Base-by-base conservation (phyloP, 2,113 vertebrate genomes). In the Poicephalus gulielmi region DNA sequence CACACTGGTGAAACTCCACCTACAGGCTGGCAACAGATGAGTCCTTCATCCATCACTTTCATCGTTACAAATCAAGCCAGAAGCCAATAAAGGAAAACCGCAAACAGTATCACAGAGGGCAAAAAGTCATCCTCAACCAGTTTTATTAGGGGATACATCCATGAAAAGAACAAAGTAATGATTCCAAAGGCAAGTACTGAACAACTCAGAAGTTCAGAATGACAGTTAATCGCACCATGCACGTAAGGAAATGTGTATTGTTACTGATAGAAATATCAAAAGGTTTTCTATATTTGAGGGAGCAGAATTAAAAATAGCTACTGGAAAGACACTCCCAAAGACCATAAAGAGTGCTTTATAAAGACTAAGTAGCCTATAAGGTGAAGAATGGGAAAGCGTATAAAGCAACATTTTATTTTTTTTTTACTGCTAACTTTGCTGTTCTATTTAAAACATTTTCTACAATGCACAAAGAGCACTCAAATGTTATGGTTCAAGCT, bases 361-460 rank as follows among this genome's bases (percentile, higher is more conserved):
- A 66, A 59, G 18, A 55, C 0, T 39, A 86, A 67, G 28, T 41
- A 76, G 18, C 8, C 13, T 69, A 11, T 39, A 83, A 67, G 28
- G 49, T 16, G 7, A 57, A 71, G 33, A 89, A 64, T 12, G 1
- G 13, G 6, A 60, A 83, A 84, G 2, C 0, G 0, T 20, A 43
- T 11, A 52, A 91, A 88, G n/a, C 35, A 95, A 57, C 24, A 49
- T 1, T 19, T n/a, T 2, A 15, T 57, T 74, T 88, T 37, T 69
- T 43, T 59, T 75, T 81, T 18, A 64, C 30, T 11, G 62, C 35
- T 49, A 71, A 30, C 15, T 84, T 86, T 63, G 35, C 47, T 37
- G 37, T 47, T 75, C 27, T 84, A 39, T n/a, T 87, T 73, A n/a
- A 73, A 84, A 44, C 3, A 11, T 46, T 46, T 93, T 84, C 39